These are phyloP conservation scores for Cacoxenus indagator DNA, from an alignment of 2,888 invertebrate species.

Conservation along the genomic window DNA sequence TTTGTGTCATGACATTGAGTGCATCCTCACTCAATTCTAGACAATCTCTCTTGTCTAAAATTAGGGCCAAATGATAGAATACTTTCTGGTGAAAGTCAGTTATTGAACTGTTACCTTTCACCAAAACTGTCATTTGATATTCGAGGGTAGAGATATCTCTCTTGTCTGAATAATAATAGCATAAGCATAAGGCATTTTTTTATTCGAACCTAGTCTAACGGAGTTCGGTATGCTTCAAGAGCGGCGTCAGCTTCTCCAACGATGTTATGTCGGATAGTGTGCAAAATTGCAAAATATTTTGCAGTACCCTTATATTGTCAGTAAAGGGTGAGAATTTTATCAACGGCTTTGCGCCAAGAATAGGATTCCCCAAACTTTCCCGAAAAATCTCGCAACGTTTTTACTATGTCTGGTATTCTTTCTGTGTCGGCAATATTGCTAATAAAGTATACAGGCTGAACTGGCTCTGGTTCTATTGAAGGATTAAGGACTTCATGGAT, in stretches of 20 bases:
- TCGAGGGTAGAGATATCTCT: no score
- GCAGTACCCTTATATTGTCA: no score
- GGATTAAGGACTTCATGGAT: background rate
- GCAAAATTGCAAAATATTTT: background rate
- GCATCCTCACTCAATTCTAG: background rate
- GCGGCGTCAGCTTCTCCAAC: background rate
- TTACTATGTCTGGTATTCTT: background rate
- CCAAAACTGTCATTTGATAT: background rate
- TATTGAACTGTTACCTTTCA: background rate
- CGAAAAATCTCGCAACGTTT: background rate
- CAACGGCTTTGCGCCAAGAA: no score
- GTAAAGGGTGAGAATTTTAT: no score
- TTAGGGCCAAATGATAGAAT: no score
- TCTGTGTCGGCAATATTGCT: background rate
- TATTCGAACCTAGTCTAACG: background rate
- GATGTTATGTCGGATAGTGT: background rate
- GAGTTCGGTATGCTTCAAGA: background rate
- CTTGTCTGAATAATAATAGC: no score
- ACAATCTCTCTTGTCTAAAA: background rate
- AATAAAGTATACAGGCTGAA: background rate
- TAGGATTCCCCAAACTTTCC: no score
- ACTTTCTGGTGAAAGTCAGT: no score
- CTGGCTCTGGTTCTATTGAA: background rate
- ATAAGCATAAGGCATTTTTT: no score
- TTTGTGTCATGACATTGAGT: background rate